Evolutionary conservation across 2,797 vertebrate species (phyloP).

Genomic region (Lithobates sylvaticus): DNA sequence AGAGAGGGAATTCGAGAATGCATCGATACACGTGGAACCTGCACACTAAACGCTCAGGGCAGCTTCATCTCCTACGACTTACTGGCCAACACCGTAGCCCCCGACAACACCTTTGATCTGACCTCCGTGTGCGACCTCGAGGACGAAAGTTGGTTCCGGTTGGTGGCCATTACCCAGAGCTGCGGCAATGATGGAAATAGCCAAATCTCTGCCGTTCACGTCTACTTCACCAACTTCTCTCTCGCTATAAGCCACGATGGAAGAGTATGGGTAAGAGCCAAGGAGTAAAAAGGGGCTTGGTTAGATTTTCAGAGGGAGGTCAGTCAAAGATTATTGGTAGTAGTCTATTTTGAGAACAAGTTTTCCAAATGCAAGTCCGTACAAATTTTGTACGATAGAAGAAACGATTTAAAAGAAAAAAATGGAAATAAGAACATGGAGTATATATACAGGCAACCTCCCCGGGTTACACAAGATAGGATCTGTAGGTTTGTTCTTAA

Average conservation of each 20-base stretch:
- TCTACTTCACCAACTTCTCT: conserved; percentile 35
- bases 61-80: conserved; percentile 31
- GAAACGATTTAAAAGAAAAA: too few species aligned
- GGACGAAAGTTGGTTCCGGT: conserved; percentile 37
- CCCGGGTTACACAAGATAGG: too few species aligned
- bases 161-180: conserved; percentile 41
- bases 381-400: too few species aligned
- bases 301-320: too few species aligned
- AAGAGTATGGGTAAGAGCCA: conserved; percentile 48
- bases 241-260: conserved; percentile 11
- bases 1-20: conserved; percentile 37
- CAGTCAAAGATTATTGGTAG: too few species aligned
- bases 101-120: conserved; percentile 36
- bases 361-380: too few species aligned
- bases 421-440: too few species aligned
- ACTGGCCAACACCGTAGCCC: neutral
- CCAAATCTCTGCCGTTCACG: conserved; percentile 31
- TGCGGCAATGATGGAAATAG: neutral
- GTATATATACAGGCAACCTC: too few species aligned
- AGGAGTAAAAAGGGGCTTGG: neutral
- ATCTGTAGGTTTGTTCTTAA: too few species aligned
- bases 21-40: conserved; percentile 30
- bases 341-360: too few species aligned
- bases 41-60: neutral
- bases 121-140: neutral